Percentiles rank a stretch among this genome's conserved stretches.
Evolutionary conservation across 2,888 invertebrate species (phyloP).

Genomic region (Hemithea aestivaria): DNA sequence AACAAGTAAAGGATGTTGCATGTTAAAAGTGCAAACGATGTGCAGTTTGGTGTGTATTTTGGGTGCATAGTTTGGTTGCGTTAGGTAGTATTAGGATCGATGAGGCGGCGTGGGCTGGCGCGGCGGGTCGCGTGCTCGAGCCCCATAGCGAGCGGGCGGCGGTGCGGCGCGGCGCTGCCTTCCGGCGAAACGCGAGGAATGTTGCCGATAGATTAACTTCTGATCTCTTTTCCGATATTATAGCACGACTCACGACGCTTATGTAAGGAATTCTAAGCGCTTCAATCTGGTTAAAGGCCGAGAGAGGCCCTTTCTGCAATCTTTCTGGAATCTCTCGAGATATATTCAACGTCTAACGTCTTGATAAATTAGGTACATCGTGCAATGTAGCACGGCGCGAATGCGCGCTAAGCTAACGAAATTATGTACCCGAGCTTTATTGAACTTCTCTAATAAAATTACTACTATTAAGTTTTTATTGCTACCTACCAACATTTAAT

Average conservation of each 20-base stretch:
- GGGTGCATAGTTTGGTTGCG: slow-evolving; percentile 54
- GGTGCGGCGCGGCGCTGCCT: slow-evolving; percentile 59
- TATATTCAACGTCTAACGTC: slow-evolving; percentile 19
- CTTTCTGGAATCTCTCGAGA: slow-evolving; percentile 32
- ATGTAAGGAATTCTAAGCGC: slow-evolving; percentile 75
- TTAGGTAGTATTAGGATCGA: slow-evolving; percentile 65
- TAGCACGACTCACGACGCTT: slow-evolving; percentile 67
- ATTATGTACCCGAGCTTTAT: slow-evolving; percentile 15
- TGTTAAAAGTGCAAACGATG: background rate
- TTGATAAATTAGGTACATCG: slow-evolving; percentile 21
- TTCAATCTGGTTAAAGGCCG: slow-evolving; percentile 72
- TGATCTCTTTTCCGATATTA: slow-evolving; percentile 79
- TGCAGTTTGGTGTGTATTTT: slow-evolving; percentile 16
- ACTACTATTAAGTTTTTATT: no score
- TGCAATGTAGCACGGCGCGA: slow-evolving; percentile 18
- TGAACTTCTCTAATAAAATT: background rate
- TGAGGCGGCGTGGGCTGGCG: slow-evolving; percentile 40
- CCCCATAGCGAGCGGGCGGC: slow-evolving; percentile 37
- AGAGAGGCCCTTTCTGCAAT: slow-evolving; percentile 53
- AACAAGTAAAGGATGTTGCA: background rate
- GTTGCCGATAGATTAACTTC: slow-evolving; percentile 79
- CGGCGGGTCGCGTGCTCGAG: slow-evolving; percentile 62
- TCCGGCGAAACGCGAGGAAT: slow-evolving; percentile 77
- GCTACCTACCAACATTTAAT: no score
- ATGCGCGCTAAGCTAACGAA: slow-evolving; percentile 8